These are phyloP conservation scores for Dipodomys ordii DNA, from an alignment of 2,113 vertebrate genomes.

Conservation along the genomic window DNA sequence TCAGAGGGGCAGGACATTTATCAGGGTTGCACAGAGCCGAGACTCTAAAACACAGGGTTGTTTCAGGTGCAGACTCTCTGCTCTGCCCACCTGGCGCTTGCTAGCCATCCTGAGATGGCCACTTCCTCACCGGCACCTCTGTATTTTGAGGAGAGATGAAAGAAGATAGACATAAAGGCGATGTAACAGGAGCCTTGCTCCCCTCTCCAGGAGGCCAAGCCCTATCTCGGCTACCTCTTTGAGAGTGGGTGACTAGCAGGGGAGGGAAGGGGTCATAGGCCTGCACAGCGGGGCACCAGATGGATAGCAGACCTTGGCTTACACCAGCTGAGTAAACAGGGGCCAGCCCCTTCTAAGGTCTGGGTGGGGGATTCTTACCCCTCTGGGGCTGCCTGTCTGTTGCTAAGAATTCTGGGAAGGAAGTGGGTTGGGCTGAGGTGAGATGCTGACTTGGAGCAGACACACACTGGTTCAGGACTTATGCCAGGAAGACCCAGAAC, in stretches of 20 bases:
- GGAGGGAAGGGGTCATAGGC: constrained; percentile 54
- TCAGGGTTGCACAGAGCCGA: background rate
- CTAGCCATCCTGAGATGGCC: background rate
- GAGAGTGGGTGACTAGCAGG: constrained; percentile 9
- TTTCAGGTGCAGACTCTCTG: background rate
- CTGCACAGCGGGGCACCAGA: constrained; percentile 50
- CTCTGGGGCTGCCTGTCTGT: constrained; percentile 38
- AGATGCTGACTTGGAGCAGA: background rate
- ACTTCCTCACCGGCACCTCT: background rate
- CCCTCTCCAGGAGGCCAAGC: constrained; percentile 36
- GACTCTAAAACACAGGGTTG: background rate
- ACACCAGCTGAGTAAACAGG: constrained; percentile 79
- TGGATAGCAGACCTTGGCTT: constrained; percentile 53
- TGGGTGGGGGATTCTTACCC: background rate
- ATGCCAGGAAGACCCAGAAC: background rate
- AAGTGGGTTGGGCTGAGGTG: constrained; percentile 1
- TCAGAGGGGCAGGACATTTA: background rate
- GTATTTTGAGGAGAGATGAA: constrained; percentile 45
- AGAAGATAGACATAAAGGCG: constrained; percentile 29
- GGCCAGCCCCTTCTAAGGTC: background rate
- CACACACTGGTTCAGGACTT: background rate
- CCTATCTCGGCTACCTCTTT: constrained; percentile 31
- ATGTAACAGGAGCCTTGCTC: constrained; percentile 52
- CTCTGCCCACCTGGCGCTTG: background rate
- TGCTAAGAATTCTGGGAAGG: constrained; percentile 77